These are phyloP conservation scores for Rhizoglyphus robini DNA, from an alignment of 1,140 invertebrate species.

Conservation along the genomic window DNA sequence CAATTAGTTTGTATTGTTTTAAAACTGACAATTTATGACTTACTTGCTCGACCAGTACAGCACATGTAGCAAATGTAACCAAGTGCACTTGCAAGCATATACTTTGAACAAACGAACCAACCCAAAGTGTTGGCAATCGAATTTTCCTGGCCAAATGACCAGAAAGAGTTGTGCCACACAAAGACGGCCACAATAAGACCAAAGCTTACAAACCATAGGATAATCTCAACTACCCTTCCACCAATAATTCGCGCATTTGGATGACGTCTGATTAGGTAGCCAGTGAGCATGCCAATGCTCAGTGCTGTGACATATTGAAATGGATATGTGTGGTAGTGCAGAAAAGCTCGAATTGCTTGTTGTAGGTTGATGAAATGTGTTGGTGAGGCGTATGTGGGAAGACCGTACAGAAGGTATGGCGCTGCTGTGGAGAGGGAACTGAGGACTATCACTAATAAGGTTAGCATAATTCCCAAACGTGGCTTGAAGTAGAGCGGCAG, in stretches of 20 bases:
- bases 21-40: background rate
- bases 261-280: background rate
- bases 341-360: background rate
- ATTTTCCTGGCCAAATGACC: background rate
- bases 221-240: background rate
- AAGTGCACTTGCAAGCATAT: background rate
- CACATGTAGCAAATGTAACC: background rate
- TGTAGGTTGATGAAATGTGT: background rate
- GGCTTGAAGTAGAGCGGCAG: background rate
- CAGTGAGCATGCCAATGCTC: background rate
- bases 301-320: background rate
- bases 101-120: background rate
- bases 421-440: background rate
- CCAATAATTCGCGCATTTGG: background rate
- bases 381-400: background rate
- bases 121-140: background rate
- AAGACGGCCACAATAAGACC: background rate
- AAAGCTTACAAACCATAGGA: background rate
- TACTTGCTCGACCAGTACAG: background rate
- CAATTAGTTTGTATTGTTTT: background rate
- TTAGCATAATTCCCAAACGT: background rate
- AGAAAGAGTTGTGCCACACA: background rate
- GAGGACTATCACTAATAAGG: background rate
- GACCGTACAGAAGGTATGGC: background rate
- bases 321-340: slow-evolving; percentile 3